Conservation (phyloP, 2,797 vertebrate genomes). For the Manis crassicaudata region DNA sequence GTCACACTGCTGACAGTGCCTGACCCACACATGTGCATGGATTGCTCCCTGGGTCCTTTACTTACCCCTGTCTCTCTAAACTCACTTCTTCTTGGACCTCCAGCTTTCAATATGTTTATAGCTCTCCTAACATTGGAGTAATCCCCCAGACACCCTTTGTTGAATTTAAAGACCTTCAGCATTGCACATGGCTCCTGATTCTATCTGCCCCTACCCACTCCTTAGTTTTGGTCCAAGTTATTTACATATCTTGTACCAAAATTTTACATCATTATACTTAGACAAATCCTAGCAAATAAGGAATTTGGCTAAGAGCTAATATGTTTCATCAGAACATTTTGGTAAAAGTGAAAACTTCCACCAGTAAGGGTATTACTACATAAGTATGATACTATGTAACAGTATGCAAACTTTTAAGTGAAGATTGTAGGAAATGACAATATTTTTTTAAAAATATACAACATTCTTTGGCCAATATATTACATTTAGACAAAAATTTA, state of each 20-base stretch:
- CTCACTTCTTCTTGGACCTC: not conserved
- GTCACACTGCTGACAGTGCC: not conserved
- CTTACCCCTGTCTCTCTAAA: not conserved
- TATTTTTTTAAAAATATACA: not conserved
- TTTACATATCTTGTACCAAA: not conserved
- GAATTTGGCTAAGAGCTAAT: not conserved
- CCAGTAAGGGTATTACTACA: not conserved
- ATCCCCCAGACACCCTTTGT: not conserved
- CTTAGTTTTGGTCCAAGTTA: not conserved
- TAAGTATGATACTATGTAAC: not conserved
- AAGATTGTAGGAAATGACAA: not conserved
- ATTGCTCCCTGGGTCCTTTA: too few relatives aligned
- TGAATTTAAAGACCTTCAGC: not conserved
- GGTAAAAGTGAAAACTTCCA: not conserved
- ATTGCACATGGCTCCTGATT: not conserved
- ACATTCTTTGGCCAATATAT: not conserved
- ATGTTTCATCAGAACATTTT: not conserved
- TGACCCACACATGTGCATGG: too few relatives aligned
- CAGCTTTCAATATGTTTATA: not conserved
- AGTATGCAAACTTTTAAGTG: not conserved
- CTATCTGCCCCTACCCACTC: not conserved
- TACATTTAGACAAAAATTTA: not conserved
- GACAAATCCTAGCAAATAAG: not conserved
- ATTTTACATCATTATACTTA: not conserved
- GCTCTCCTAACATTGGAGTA: not conserved